phyloP scores from a whole-genome alignment of 2,113 vertebrate species.

The Aldabrachelys gigantea region DNA sequence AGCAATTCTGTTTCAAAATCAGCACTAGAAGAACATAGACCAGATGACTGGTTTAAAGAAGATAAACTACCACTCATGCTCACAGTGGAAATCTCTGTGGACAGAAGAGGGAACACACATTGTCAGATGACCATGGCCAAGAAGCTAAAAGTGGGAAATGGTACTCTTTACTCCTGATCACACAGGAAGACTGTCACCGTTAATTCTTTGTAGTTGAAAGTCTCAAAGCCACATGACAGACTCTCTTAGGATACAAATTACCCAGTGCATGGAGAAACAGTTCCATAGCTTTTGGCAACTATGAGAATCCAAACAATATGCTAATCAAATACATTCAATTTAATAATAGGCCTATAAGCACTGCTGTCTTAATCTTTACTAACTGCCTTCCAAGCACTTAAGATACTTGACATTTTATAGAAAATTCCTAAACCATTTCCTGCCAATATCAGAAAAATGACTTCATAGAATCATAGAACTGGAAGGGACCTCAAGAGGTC shows the following conservation, averaged over 20 bases:
- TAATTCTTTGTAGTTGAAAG: neutral
- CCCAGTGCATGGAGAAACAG: neutral
- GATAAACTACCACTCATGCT: neutral
- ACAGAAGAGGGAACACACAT: neutral
- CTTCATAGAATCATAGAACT: too few relatives aligned
- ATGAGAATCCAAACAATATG: neutral
- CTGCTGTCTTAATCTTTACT: neutral
- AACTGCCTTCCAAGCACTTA: neutral
- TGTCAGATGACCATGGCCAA: neutral
- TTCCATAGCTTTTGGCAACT: neutral
- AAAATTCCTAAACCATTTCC: neutral
- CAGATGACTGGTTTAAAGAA: neutral
- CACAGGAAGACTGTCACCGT: neutral
- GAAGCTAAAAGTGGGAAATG: rapidly evolving
- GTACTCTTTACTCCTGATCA: rapidly evolving
- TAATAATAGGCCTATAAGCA: neutral
- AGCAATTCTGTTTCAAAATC: neutral
- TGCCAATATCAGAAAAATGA: neutral
- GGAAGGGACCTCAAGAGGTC: too few relatives aligned
- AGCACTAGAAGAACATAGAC: neutral
- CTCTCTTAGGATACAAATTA: neutral
- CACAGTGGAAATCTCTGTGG: rapidly evolving
- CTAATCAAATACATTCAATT: neutral
- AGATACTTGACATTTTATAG: neutral
- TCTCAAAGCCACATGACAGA: rapidly evolving